Percentiles rank a stretch among this genome's conserved stretches.
These are phyloP conservation scores for Himantopus leucocephalus DNA, from an alignment of 2,113 vertebrate species.

Conservation along the genomic window DNA sequence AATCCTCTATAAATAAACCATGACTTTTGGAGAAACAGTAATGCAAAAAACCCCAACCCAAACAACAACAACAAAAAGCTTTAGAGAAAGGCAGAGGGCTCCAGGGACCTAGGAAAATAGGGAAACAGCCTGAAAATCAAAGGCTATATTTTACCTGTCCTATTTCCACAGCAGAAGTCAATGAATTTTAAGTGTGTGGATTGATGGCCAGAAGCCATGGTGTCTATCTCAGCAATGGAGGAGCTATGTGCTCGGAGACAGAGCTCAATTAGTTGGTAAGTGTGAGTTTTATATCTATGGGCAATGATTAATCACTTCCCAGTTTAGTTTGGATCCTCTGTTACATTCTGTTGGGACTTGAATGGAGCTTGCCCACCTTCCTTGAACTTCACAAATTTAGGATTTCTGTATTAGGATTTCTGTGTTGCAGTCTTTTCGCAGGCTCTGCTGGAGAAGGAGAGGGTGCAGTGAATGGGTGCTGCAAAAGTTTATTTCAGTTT, in stretches of 20 bases:
- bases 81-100: background rate
- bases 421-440: background rate
- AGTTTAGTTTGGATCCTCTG: background rate
- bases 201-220: background rate
- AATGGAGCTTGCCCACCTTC: background rate
- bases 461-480: background rate
- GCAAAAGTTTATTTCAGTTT: background rate
- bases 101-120: background rate
- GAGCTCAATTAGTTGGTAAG: background rate
- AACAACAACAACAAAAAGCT: background rate
- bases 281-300: background rate
- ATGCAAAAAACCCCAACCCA: background rate
- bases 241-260: fast-evolving
- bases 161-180: background rate
- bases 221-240: background rate
- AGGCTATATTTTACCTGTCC: background rate
- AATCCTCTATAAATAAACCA: background rate
- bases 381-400: background rate
- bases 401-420: background rate
- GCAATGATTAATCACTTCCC: background rate
- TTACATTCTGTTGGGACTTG: background rate
- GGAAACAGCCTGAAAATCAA: background rate
- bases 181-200: background rate
- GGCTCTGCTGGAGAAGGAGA: background rate
- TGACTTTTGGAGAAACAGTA: background rate